Percentiles rank a stretch among this genome's conserved stretches.
These are phyloP conservation scores for Porites lobata DNA, from an alignment of 92 coral and sea anemone genomes.

Conservation along the genomic window DNA sequence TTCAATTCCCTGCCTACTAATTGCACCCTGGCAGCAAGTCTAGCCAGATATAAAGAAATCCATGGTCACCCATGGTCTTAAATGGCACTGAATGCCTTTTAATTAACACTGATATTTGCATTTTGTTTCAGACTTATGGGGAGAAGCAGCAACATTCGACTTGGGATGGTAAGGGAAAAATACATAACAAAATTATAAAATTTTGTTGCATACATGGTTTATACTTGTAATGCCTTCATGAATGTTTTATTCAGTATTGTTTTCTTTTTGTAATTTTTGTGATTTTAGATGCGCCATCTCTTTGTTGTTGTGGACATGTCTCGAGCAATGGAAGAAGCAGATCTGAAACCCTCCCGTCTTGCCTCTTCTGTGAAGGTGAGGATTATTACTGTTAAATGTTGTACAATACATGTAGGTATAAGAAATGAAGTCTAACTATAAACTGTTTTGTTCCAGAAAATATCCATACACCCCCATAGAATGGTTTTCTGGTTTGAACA, in stretches of 20 bases:
- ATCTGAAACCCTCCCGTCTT: conserved; percentile 92
- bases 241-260: too few species aligned
- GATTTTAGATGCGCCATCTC: conserved; percentile 93
- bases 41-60: too few species aligned
- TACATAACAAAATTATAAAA: too few species aligned
- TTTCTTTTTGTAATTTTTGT: too few species aligned
- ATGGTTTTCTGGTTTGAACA: too few species aligned
- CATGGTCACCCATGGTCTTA: too few species aligned
- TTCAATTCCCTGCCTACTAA: too few species aligned
- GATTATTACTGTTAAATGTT: background rate
- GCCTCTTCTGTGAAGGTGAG: conserved; percentile 84
- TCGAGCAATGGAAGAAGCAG: conserved; percentile 96
- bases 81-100: background rate
- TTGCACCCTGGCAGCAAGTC: too few species aligned
- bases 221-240: too few species aligned
- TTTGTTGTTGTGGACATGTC: conserved; percentile 93
- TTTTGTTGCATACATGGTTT: too few species aligned
- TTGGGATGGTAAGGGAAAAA: conserved; percentile 88
- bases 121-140: conserved; percentile 75
- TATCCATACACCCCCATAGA: background rate
- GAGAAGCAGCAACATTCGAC: conserved; percentile 93
- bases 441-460: background rate
- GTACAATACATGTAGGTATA: background rate
- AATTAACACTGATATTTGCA: background rate
- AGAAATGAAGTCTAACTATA: background rate